These are phyloP conservation scores for Litoditis marina DNA, from an alignment of 2,888 invertebrate species.

Conservation along the genomic window DNA sequence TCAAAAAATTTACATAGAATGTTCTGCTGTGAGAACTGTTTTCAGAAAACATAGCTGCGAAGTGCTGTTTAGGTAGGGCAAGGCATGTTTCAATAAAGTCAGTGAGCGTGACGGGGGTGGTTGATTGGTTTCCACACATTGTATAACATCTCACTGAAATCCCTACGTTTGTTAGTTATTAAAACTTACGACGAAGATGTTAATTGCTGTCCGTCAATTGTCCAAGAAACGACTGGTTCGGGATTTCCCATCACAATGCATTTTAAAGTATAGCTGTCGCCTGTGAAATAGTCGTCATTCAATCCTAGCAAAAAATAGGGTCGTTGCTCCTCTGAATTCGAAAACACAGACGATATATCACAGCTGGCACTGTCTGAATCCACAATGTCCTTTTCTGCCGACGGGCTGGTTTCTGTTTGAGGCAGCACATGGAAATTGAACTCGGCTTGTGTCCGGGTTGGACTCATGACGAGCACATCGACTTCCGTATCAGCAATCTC, in stretches of 20 bases:
- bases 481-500: conserved; percentile 47
- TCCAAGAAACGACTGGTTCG: conserved; percentile 56
- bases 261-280: conserved; percentile 26
- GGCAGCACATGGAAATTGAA: conserved; percentile 30
- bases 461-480: conserved; percentile 44
- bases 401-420: conserved; percentile 20
- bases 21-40: neutral
- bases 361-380: conserved; percentile 4
- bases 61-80: no score
- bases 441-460: conserved; percentile 13
- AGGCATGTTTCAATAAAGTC: no score
- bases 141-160: no score
- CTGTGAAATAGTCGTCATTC: conserved; percentile 22
- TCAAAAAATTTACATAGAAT: neutral
- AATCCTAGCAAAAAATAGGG: conserved; percentile 34
- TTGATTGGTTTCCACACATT: no score
- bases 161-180: no score
- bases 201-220: conserved; percentile 38
- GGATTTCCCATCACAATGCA: conserved; percentile 62
- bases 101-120: no score
- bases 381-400: conserved; percentile 15
- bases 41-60: no score
- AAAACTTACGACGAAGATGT: neutral
- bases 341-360: conserved; percentile 8
- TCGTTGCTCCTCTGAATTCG: conserved; percentile 10